These are phyloP conservation scores for Drosophila sordidapex DNA, from an alignment of 2,888 invertebrate species.

Conservation along the genomic window DNA sequence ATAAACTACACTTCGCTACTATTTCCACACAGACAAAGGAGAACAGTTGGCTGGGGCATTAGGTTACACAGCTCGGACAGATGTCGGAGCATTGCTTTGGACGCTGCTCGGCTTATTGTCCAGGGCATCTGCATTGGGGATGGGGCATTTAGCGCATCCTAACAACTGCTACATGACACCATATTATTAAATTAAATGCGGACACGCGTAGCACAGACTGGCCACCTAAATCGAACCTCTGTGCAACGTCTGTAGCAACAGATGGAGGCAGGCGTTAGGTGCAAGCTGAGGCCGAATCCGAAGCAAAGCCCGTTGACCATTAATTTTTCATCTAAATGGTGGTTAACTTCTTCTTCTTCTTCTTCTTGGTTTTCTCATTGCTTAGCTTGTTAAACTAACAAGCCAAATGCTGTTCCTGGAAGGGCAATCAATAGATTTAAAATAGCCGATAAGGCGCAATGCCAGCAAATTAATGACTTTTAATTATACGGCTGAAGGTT, in stretches of 20 bases:
- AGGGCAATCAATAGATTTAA: slow-evolving; percentile 70
- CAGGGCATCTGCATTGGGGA: slow-evolving; percentile 25
- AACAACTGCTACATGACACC: slow-evolving; percentile 80
- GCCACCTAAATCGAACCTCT: slow-evolving; percentile 62
- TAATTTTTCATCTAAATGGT: slow-evolving; percentile 64
- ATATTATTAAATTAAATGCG: slow-evolving; percentile 78
- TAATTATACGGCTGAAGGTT: slow-evolving; percentile 59
- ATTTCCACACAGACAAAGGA: slow-evolving; percentile 44
- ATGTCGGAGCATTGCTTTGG: slow-evolving; percentile 46
- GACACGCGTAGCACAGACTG: slow-evolving; percentile 63
- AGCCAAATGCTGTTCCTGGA: slow-evolving; percentile 57
- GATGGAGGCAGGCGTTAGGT: slow-evolving; percentile 52
- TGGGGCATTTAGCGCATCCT: slow-evolving; percentile 75
- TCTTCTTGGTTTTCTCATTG: slow-evolving; percentile 18
- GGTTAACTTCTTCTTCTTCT: slow-evolving; percentile 24
- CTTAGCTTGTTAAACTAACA: slow-evolving; percentile 62
- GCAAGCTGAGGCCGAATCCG: slow-evolving; percentile 8
- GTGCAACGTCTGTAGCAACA: slow-evolving; percentile 62
- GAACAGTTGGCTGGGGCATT: slow-evolving; percentile 57
- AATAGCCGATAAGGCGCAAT: slow-evolving; percentile 36
- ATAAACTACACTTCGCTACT: slow-evolving; percentile 46
- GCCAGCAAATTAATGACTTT: slow-evolving; percentile 68
- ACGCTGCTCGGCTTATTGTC: slow-evolving; percentile 11
- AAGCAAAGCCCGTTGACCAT: slow-evolving; percentile 55
- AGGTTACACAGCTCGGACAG: slow-evolving; percentile 72